Conservation (phyloP, 1,140 invertebrate genomes). For the Drosophila tropicalis region DNA sequence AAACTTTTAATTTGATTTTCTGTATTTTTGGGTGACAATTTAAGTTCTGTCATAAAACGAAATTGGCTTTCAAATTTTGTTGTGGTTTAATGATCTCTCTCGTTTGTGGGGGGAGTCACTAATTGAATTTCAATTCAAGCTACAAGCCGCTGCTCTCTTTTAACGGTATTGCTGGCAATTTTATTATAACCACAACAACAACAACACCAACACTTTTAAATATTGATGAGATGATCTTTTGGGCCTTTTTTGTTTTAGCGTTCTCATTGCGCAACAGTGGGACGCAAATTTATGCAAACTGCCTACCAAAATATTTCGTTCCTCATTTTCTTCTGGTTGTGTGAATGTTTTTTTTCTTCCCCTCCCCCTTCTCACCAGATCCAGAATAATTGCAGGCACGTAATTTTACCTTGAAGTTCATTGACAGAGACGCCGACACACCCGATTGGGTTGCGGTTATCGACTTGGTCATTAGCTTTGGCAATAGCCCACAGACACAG, state of each 20-base stretch:
- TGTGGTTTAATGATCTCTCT: constrained; percentile 6
- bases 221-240: constrained; percentile 23
- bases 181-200: constrained; percentile 21
- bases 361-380: constrained; percentile 7
- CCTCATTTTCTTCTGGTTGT: constrained; percentile 9
- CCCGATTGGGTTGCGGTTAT: constrained; percentile 62
- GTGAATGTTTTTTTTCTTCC: constrained; percentile 1
- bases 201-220: constrained; percentile 26
- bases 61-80: constrained; percentile 71
- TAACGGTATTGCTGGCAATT: constrained; percentile 47
- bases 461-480: constrained; percentile 59
- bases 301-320: constrained; percentile 20
- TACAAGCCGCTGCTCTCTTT: background rate
- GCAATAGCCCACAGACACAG: constrained; percentile 42
- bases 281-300: constrained; percentile 47
- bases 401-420: constrained; percentile 62
- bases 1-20: constrained; percentile 22
- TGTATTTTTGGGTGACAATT: constrained; percentile 59
- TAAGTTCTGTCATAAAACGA: constrained; percentile 68
- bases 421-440: constrained; percentile 68
- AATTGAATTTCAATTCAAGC: constrained; percentile 72
- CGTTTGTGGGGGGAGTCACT: constrained; percentile 71
- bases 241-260: constrained; percentile 12
- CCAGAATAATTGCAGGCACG: constrained; percentile 76
- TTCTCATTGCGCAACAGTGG: constrained; percentile 51